These are phyloP conservation scores for Solea solea DNA, from an alignment of 2,113 vertebrate species.

Conservation along the genomic window DNA sequence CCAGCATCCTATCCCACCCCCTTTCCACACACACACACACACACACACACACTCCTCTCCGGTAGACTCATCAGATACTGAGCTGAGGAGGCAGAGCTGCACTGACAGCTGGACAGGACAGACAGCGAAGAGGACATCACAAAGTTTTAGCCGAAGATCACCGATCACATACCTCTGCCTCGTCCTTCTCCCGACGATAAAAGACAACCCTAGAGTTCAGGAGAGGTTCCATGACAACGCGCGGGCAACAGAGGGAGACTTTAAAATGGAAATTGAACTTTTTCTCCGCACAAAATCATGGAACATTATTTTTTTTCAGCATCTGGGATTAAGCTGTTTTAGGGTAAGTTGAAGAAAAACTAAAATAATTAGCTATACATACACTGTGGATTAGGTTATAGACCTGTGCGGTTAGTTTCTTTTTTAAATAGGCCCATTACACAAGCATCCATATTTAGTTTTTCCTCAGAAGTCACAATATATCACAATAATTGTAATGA, in stretches of 20 bases:
- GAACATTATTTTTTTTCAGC: slow-evolving; percentile 40
- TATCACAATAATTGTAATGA: background rate
- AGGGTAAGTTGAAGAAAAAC: slow-evolving; percentile 52
- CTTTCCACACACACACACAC: slow-evolving; percentile 38
- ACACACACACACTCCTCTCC: slow-evolving; percentile 20
- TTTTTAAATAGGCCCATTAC: background rate
- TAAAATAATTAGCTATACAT: background rate
- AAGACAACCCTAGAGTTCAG: background rate
- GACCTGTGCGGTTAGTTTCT: background rate
- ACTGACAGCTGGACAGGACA: slow-evolving; percentile 27
- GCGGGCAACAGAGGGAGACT: slow-evolving; percentile 2
- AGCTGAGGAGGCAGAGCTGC: slow-evolving; percentile 46
- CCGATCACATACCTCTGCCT: background rate
- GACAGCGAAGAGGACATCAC: slow-evolving; percentile 11
- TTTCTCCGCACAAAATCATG: slow-evolving; percentile 27
- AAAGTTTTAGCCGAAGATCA: slow-evolving; percentile 27
- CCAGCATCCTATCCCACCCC: slow-evolving; percentile 52
- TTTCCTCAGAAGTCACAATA: background rate
- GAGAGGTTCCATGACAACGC: background rate
- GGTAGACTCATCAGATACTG: slow-evolving; percentile 48
- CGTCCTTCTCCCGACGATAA: background rate
- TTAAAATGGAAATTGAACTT: slow-evolving; percentile 58
- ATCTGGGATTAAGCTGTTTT: slow-evolving; percentile 33
- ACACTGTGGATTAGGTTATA: background rate
- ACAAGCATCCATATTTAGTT: background rate